A percentile compares a stretch with the other conserved stretches of the same genome.
These are phyloP conservation scores for Amphiura filiformis DNA, from an alignment of 35 echinoderm and acorn worm species.

Conservation along the genomic window DNA sequence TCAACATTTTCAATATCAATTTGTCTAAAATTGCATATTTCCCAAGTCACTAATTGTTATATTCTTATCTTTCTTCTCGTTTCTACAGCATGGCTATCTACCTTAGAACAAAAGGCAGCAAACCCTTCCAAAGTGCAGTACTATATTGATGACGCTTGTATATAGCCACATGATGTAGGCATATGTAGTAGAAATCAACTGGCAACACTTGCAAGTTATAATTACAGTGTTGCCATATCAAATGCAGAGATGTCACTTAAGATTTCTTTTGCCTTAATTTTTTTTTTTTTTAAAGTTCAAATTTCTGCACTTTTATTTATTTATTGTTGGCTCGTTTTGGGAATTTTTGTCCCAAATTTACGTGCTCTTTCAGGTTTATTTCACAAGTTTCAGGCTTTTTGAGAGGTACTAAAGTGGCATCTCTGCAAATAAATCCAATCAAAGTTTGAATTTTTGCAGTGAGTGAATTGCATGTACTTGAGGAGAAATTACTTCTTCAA, in stretches of 20 bases:
- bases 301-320: neutral
- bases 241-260: neutral
- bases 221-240: neutral
- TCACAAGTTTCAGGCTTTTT: too few relatives aligned
- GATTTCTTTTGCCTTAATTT: neutral
- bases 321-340: too few relatives aligned
- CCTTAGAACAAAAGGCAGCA: neutral
- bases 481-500: too few relatives aligned
- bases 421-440: neutral
- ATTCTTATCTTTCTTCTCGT: too few relatives aligned
- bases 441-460: neutral
- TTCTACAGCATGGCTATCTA: neutral
- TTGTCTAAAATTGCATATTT: too few relatives aligned
- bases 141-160: neutral
- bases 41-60: too few relatives aligned
- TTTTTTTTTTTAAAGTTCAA: neutral
- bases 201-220: neutral
- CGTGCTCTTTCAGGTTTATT: too few relatives aligned
- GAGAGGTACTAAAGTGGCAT: neutral
- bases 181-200: neutral
- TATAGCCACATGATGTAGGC: neutral
- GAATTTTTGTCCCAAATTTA: too few relatives aligned
- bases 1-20: too few relatives aligned
- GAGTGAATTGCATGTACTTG: conserved; percentile 1
- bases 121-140: conserved; percentile 1